phyloP scores from a whole-genome alignment of 64 coral and sea anemone genomes.

The Anthopleura sola region DNA sequence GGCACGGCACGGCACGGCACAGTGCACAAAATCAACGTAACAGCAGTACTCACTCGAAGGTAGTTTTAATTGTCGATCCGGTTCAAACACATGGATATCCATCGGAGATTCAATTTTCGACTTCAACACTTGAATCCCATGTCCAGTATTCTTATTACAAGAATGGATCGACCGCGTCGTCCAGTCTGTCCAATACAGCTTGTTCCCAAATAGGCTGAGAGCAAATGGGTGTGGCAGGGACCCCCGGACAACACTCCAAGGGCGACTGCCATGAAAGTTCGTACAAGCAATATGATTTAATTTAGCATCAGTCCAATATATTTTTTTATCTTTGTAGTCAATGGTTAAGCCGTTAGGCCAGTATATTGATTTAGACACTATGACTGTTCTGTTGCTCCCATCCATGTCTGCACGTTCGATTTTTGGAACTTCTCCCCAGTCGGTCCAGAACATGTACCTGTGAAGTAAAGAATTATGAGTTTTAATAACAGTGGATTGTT shows the following conservation, averaged over 20 bases:
- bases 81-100: constrained; percentile 66
- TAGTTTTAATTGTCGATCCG: constrained; percentile 10
- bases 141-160: constrained; percentile 52
- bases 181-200: constrained; percentile 80
- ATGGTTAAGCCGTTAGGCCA: constrained; percentile 83
- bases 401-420: constrained; percentile 80
- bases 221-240: constrained; percentile 65
- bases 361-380: constrained; percentile 42
- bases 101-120: constrained; percentile 60
- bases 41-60: background rate
- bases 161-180: constrained; percentile 42
- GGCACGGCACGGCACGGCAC: too few species aligned
- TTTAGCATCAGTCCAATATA: constrained; percentile 85
- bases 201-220: constrained; percentile 40
- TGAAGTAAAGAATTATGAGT: background rate
- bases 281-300: constrained; percentile 56
- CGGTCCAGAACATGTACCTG: constrained; percentile 79
- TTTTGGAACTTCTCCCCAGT: constrained; percentile 68
- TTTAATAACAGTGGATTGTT: background rate
- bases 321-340: constrained; percentile 56
- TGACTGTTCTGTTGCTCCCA: constrained; percentile 38
- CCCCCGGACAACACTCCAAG: constrained; percentile 39
- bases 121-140: constrained; percentile 6
- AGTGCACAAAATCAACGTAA: background rate
- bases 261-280: constrained; percentile 52